Evolutionary conservation across 2,888 invertebrate species (phyloP), one percentile per base, ranked within the genome.

Genomic region (Drosophila subquinaria): DNA sequence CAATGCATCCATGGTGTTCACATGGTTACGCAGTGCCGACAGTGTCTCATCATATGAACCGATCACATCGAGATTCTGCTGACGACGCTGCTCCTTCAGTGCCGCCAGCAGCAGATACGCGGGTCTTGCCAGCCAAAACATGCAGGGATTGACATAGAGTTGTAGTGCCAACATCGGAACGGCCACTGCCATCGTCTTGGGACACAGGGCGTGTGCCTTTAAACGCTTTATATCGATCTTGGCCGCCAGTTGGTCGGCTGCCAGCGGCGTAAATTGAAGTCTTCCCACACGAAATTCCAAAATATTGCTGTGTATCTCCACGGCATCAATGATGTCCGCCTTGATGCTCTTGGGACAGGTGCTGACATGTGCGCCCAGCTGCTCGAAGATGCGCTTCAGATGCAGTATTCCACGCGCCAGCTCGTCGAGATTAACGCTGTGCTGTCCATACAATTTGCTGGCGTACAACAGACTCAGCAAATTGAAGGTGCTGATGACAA

Each of bases 81-180:
- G 86, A n/a, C 85, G 88, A 0, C 77, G 74, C 48, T 88, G 79
- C 20, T 91, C 69, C 69, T 91, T 90, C 48, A 91, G 73, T 0
- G 91, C 91, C 52, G 94, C 92, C 52, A 94, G 81, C 36, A 94
- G 92, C 55, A 96, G 90, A 47, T 96, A 92, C 0, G 96, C 95
- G 0, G 95, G 94, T 74, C 95, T 94, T 36, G 95, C 94, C 23
- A 97, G 88, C 93, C 95, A 95, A 88, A 96, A 95, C 73, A 97
- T 93, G 35, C 95, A 94, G 0, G 97, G 96, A 93, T 97, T 97
- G 40, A 96, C 94, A 88, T 97, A 97, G 74, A 96, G 93, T 90
- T 96, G 96, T 40, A 97, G 92, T 89, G 96, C 95, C 40, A 97
- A 93, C 55, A 95, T 93, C 0, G 97, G 96, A 33, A 97, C 94